These are phyloP conservation scores for Chelonus formosanus DNA, from an alignment of 2,888 invertebrate species.

Conservation along the genomic window DNA sequence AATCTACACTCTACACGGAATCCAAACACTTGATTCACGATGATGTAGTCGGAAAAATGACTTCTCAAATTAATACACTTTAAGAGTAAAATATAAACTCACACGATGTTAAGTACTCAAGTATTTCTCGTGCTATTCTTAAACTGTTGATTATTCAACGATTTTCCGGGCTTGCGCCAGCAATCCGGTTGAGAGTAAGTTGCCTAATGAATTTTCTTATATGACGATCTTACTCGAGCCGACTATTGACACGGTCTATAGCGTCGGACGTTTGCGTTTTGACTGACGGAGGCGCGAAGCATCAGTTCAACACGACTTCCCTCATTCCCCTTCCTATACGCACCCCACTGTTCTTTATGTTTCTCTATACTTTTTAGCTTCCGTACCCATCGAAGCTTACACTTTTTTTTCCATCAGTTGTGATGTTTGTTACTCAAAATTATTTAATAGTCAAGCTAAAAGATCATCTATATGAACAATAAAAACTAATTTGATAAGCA, in stretches of 20 bases:
- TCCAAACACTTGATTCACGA: neutral
- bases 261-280: slow-evolving; percentile 53
- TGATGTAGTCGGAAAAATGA: too few relatives aligned
- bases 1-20: neutral
- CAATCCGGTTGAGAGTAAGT: slow-evolving; percentile 8
- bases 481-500: too few relatives aligned
- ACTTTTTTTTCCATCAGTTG: too few relatives aligned
- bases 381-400: too few relatives aligned
- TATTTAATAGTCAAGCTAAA: too few relatives aligned
- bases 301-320: slow-evolving; percentile 9
- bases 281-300: slow-evolving; percentile 49
- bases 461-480: too few relatives aligned
- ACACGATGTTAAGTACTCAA: neutral
- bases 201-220: neutral
- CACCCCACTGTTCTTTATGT: neutral
- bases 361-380: neutral
- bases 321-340: neutral
- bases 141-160: slow-evolving; percentile 15
- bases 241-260: slow-evolving; percentile 38
- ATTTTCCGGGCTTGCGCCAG: slow-evolving; percentile 29
- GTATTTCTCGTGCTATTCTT: slow-evolving; percentile 26
- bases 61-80: slow-evolving; percentile 6
- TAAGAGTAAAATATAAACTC: neutral
- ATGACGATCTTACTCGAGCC: slow-evolving; percentile 14
- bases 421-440: too few relatives aligned